phyloP scores from a whole-genome alignment of 2,113 vertebrate genomes.

The Melospiza georgiana region DNA sequence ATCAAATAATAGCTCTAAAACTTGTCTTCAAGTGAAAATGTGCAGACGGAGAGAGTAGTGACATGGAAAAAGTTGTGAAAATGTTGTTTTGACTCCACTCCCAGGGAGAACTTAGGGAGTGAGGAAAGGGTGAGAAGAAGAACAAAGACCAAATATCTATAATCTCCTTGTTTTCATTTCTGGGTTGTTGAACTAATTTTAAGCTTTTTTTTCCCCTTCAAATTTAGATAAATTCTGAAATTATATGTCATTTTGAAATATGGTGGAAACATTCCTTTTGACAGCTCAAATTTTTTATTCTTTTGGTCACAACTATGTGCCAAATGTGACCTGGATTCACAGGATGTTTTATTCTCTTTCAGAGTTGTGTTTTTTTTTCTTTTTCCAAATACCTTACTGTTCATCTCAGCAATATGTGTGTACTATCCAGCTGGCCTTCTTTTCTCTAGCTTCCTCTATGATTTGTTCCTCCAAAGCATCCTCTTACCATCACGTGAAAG shows the following conservation, averaged over 20 bases:
- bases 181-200: conserved; percentile 28
- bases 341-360: not conserved
- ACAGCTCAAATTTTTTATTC: conserved; percentile 30
- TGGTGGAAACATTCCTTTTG: not conserved
- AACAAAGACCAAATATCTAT: conserved; percentile 7
- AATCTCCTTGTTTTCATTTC: conserved; percentile 30
- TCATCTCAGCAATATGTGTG: not conserved
- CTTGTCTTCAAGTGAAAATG: conserved; percentile 43
- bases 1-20: conserved; percentile 36
- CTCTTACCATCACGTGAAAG: not conserved
- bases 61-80: conserved; percentile 53
- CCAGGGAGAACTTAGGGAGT: not conserved
- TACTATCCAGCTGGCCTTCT: not conserved
- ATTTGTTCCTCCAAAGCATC: not conserved
- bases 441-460: not conserved
- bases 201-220: not conserved
- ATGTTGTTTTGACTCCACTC: conserved; percentile 29
- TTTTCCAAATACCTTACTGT: not conserved
- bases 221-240: conserved; percentile 46
- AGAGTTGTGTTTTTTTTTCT: not conserved
- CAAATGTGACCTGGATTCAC: conserved; percentile 12
- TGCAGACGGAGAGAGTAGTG: conserved; percentile 20
- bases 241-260: conserved; percentile 30
- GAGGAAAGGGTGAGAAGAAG: not conserved
- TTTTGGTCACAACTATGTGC: conserved; percentile 25